Evolutionary conservation across 1,140 invertebrate species (phyloP), one percentile per base, ranked within the genome.

Genomic region (Amyelois transitella): DNA sequence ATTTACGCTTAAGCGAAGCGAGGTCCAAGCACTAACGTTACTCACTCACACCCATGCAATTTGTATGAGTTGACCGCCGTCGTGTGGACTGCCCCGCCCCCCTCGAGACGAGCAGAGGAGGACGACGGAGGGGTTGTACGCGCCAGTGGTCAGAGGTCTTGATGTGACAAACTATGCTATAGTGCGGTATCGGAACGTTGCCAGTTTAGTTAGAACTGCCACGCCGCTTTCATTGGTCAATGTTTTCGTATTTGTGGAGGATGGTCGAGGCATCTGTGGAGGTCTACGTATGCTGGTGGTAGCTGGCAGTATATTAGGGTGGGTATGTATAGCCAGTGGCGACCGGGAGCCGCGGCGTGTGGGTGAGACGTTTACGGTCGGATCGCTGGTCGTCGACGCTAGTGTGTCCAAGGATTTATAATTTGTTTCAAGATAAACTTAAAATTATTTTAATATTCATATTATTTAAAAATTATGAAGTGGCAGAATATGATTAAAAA

Each of bases 341-440:
- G 75, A 81, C 76, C 77, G 77, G 77, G 80, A 69, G 79, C 64
- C 77, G 73, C 77, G 74, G 80, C 80, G 80, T 81, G 83, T 87
- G 84, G 82, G 84, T 81, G 84, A 87, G 84, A 87, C 82, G 82
- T 87, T 87, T 86, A 87, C 82, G 82, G 84, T 80, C 70, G 82
- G 78, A 81, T 85, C 79, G 84, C 81, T 73, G 81, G 77, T 80
- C 82, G 80, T 78, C 84, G 80, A 77, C 72, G 71, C 43, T 66
- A 55, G 50, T 56, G 66, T 72, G 60, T 59, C 81, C 83, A 58
- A n/a, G 21, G 38, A 51, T 54, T 43, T 19, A 14, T 43, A 53
- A 32, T 58, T 59, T 45, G 4, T 5, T 3, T 17, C 44, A 25
- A 17, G 18, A 28, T 14, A 38, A 38, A 38, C n/a, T n/a, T n/a